These are phyloP conservation scores for Tubulanus polymorphus DNA, from an alignment of 2,888 invertebrate genomes.

Conservation along the genomic window DNA sequence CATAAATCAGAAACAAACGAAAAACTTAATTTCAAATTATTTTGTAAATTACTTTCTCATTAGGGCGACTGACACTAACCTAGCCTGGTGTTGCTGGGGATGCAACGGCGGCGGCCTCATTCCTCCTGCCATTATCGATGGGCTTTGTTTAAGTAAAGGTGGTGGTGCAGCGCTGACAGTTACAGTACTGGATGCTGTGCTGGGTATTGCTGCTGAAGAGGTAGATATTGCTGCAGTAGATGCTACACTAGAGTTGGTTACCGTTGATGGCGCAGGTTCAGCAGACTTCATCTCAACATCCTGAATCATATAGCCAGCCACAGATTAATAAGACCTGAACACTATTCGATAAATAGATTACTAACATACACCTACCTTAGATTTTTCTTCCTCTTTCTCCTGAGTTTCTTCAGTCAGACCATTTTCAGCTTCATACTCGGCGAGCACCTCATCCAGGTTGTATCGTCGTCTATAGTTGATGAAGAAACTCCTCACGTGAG, in stretches of 20 bases:
- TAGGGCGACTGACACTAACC: no score
- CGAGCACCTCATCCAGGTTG: slow-evolving; percentile 72
- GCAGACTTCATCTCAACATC: not conserved
- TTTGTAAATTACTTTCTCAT: no score
- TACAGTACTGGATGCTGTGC: no score
- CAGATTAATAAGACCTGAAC: not conserved
- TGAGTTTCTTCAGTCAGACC: slow-evolving; percentile 28
- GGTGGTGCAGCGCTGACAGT: slow-evolving; percentile 1
- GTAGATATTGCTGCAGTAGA: not conserved
- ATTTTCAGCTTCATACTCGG: slow-evolving; percentile 62
- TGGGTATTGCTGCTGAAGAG: not conserved
- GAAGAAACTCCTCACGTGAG: slow-evolving; percentile 87
- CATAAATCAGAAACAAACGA: no score
- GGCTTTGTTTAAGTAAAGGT: slow-evolving; percentile 4
- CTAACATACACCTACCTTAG: not conserved
- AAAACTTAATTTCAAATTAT: no score
- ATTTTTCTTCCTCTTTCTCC: slow-evolving; percentile 20
- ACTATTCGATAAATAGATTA: not conserved
- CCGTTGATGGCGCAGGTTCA: not conserved
- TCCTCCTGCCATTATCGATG: no score
- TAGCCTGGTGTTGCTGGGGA: not conserved
- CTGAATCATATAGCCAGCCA: not conserved
- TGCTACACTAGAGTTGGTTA: not conserved
- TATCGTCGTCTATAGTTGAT: slow-evolving; percentile 84
- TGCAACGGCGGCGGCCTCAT: not conserved